Evolutionary conservation across 2,113 vertebrate genomes (phyloP).

Genomic region (Pycnonotus jocosus): DNA sequence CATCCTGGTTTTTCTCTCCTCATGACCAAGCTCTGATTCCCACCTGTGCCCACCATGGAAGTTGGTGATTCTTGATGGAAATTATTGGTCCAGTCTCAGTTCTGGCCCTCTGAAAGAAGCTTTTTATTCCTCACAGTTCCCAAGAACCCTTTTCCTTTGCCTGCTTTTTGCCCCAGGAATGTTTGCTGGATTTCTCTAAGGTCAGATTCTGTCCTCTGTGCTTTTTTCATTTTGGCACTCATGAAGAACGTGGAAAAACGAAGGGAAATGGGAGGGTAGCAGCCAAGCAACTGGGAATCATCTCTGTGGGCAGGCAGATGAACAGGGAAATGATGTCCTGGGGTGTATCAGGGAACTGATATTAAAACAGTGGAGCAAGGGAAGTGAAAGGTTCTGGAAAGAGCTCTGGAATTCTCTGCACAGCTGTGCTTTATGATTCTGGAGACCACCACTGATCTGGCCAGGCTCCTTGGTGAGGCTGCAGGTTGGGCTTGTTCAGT

Average conservation of each 20-base stretch:
- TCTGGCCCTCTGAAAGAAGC: not conserved
- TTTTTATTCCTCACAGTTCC: not conserved
- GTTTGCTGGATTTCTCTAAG: not conserved
- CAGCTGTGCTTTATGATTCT: not conserved
- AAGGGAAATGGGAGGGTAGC: not conserved
- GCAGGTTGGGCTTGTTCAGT: not conserved
- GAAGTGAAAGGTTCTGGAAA: not conserved
- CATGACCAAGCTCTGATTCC: not conserved
- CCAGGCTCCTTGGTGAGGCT: not conserved
- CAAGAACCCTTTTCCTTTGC: not conserved
- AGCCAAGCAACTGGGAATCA: not conserved
- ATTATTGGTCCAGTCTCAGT: not conserved
- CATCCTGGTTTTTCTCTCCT: not conserved
- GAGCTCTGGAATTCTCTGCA: not conserved
- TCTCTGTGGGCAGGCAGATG: not conserved
- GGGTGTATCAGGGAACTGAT: not conserved
- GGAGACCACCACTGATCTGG: not conserved
- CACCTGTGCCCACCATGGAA: not conserved
- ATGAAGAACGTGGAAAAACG: not conserved
- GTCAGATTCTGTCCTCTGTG: not conserved
- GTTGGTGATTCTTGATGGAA: not conserved
- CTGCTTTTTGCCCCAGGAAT: not conserved
- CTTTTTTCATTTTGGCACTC: not conserved
- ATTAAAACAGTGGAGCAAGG: not conserved
- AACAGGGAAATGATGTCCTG: not conserved